These are phyloP conservation scores for Leptogaster cylindrica DNA, from an alignment of 2,888 invertebrate species.

Conservation along the genomic window DNA sequence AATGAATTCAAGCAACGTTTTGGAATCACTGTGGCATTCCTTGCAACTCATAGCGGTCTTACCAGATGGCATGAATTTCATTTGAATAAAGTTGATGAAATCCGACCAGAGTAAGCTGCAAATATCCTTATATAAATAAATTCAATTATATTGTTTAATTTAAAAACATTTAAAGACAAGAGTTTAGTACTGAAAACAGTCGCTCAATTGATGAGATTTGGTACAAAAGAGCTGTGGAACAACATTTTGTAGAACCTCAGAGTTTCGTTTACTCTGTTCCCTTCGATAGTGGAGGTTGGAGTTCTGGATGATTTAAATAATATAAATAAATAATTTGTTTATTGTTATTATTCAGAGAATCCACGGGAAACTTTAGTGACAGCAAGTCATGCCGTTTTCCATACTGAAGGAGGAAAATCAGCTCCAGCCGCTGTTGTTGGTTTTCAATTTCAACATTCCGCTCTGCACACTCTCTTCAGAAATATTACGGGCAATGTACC, in stretches of 20 bases:
- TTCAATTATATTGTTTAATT: background rate
- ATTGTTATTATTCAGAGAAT: slow-evolving; percentile 40
- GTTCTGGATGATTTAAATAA: slow-evolving; percentile 47
- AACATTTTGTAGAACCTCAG: slow-evolving; percentile 76
- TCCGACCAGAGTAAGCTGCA: slow-evolving; percentile 57
- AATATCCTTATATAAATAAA: background rate
- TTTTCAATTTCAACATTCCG: slow-evolving; percentile 81
- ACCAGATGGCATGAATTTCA: slow-evolving; percentile 85
- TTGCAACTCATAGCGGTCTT: slow-evolving; percentile 89
- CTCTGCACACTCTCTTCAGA: slow-evolving; percentile 77
- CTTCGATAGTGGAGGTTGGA: slow-evolving; percentile 66
- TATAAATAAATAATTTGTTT: background rate
- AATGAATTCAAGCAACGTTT: slow-evolving; percentile 82
- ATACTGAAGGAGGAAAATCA: slow-evolving; percentile 66
- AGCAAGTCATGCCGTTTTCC: slow-evolving; percentile 84
- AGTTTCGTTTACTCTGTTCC: slow-evolving; percentile 85
- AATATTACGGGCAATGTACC: slow-evolving; percentile 77
- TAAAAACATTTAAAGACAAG: slow-evolving; percentile 64
- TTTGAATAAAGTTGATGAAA: slow-evolving; percentile 64
- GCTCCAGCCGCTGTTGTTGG: slow-evolving; percentile 75
- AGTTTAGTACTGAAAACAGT: slow-evolving; percentile 76
- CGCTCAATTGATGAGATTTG: slow-evolving; percentile 86
- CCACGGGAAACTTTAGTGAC: slow-evolving; percentile 74
- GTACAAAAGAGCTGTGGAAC: slow-evolving; percentile 88
- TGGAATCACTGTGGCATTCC: slow-evolving; percentile 83